These are phyloP conservation scores for Coelogynopora nodosa DNA, from an alignment of 2,888 invertebrate genomes.

Conservation along the genomic window DNA sequence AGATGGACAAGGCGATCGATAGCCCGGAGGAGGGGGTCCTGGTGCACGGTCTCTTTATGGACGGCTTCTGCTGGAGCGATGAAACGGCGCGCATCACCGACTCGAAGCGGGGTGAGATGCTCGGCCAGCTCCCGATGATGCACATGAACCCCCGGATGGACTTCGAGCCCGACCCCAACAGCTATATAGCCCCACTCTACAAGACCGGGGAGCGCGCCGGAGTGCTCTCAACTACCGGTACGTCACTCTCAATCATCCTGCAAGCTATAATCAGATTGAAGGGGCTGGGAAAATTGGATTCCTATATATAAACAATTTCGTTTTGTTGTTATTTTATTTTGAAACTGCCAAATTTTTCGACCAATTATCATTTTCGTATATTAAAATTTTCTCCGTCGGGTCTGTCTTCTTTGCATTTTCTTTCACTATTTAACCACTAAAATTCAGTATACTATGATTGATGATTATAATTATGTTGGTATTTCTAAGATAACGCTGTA, in stretches of 20 bases:
- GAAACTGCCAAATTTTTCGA: no score
- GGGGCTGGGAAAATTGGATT: not conserved
- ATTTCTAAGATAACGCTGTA: no score
- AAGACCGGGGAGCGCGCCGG: slow-evolving; percentile 61
- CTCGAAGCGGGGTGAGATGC: slow-evolving; percentile 69
- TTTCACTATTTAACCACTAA: no score
- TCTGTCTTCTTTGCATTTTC: no score
- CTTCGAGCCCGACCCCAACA: slow-evolving; percentile 62
- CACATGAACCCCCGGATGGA: slow-evolving; percentile 67
- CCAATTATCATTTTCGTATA: not conserved
- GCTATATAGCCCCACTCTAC: slow-evolving; percentile 61
- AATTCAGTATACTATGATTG: no score
- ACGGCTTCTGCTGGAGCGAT: slow-evolving; percentile 59
- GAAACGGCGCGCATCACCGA: slow-evolving; percentile 55
- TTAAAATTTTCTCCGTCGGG: no score
- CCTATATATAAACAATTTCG: not conserved
- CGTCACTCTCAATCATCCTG: slow-evolving; percentile 14
- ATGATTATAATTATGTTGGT: no score
- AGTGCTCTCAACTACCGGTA: slow-evolving; percentile 63
- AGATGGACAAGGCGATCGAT: slow-evolving; percentile 48
- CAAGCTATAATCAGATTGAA: not conserved
- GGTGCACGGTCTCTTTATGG: slow-evolving; percentile 62
- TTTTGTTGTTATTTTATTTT: no score
- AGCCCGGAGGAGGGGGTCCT: slow-evolving; percentile 59
- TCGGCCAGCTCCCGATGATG: slow-evolving; percentile 70